Conservation (phyloP, 2,797 vertebrate species). For the Paramormyrops hopkinsi region DNA sequence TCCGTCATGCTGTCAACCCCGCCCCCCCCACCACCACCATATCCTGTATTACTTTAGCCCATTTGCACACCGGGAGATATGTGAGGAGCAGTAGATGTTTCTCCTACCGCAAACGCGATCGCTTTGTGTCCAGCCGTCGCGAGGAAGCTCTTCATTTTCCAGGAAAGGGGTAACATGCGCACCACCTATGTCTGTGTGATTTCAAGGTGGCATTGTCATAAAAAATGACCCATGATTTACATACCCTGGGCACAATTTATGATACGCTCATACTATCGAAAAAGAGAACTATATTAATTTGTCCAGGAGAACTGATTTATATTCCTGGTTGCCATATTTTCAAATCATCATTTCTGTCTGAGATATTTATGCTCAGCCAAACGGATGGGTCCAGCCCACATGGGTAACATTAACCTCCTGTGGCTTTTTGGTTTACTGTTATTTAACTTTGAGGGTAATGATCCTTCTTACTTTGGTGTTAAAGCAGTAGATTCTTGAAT, state of each 20-base stretch:
- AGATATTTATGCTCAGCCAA: slow-evolving; percentile 53
- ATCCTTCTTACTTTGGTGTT: not conserved
- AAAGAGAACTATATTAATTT: slow-evolving; percentile 57
- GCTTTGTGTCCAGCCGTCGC: not conserved
- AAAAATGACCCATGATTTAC: slow-evolving; percentile 34
- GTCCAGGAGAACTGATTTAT: slow-evolving; percentile 51
- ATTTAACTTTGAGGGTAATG: not conserved
- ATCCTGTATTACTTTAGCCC: slow-evolving; percentile 29
- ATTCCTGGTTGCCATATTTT: slow-evolving; percentile 46
- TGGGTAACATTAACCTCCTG: too few species aligned
- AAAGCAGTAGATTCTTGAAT: not conserved
- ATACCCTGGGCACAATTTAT: slow-evolving; percentile 46
- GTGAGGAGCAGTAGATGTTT: not conserved
- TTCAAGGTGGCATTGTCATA: not conserved
- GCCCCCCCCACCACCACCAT: not conserved
- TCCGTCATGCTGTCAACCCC: not conserved
- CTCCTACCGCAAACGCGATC: not conserved
- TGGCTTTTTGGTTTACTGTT: not conserved
- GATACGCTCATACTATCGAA: slow-evolving; percentile 45
- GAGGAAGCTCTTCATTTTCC: not conserved
- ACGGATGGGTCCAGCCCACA: not conserved
- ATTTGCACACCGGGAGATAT: slow-evolving; percentile 36
- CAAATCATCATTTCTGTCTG: slow-evolving; percentile 58
- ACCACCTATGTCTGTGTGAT: not conserved
- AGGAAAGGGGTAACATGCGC: not conserved